A percentile compares a stretch with the other conserved stretches of the same genome.
phyloP scores from a whole-genome alignment of 2,113 vertebrate species.

The Melanotaenia duboulayi region DNA sequence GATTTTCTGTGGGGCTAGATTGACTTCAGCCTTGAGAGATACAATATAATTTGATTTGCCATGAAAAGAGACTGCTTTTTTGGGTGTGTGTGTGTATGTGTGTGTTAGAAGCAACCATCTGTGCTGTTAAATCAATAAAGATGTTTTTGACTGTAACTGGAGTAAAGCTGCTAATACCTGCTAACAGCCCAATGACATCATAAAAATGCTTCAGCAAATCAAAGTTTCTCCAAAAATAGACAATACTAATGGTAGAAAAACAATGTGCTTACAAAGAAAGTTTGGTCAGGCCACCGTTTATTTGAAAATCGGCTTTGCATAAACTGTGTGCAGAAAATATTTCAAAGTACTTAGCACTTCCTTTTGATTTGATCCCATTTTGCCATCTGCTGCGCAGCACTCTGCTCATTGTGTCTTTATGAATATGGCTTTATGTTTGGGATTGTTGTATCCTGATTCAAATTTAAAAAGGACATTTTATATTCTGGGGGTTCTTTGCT shows the following conservation, averaged over 20 bases:
- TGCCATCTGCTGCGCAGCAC: slow-evolving; percentile 1
- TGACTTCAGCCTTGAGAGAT: slow-evolving; percentile 36
- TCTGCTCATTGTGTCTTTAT: background rate
- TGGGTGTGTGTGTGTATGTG: slow-evolving; percentile 25
- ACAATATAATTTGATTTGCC: slow-evolving; percentile 51
- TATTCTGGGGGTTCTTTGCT: too few species aligned
- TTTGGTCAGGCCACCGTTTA: background rate
- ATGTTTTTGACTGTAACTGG: slow-evolving; percentile 43
- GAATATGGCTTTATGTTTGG: background rate
- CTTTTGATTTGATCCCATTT: background rate
- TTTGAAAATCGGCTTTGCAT: background rate
- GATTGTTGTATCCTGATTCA: background rate
- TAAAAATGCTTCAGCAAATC: background rate
- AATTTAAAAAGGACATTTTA: background rate
- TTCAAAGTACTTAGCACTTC: background rate
- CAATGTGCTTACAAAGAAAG: background rate
- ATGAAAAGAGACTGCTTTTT: slow-evolving; percentile 51
- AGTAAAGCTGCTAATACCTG: slow-evolving; percentile 33
- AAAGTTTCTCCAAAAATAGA: background rate
- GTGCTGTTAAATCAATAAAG: slow-evolving; percentile 60
- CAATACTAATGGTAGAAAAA: background rate
- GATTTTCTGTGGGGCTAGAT: slow-evolving; percentile 35
- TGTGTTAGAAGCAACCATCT: slow-evolving; percentile 28
- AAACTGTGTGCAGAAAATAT: background rate
- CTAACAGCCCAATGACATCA: slow-evolving; percentile 18